phyloP scores from a whole-genome alignment of 2,113 vertebrate species.

The Thunnus thynnus region DNA sequence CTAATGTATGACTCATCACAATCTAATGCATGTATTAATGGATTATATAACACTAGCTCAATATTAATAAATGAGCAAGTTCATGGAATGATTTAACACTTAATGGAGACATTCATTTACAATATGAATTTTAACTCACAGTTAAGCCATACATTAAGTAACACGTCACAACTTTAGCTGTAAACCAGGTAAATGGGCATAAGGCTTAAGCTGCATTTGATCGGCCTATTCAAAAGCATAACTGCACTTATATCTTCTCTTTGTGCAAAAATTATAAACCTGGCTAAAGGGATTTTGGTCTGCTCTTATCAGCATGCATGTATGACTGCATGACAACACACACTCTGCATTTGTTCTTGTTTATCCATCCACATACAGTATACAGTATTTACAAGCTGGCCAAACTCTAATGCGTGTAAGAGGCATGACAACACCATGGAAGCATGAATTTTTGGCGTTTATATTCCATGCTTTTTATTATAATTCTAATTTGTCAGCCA shows the following conservation, averaged over 20 bases:
- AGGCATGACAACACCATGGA: neutral
- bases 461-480: constrained; percentile 22
- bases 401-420: constrained; percentile 2
- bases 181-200: constrained; percentile 8
- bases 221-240: neutral
- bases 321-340: neutral
- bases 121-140: constrained; percentile 4
- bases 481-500: constrained; percentile 1
- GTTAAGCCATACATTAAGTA: constrained; percentile 8
- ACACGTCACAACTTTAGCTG: constrained; percentile 21
- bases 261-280: constrained; percentile 29
- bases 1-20: constrained; percentile 30
- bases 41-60: constrained; percentile 12
- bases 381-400: constrained; percentile 9
- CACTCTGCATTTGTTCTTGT: constrained; percentile 1
- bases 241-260: constrained; percentile 6
- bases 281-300: constrained; percentile 28
- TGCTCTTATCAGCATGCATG: constrained; percentile 40
- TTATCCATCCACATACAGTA: neutral
- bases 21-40: constrained; percentile 13
- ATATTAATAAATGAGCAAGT: constrained; percentile 19
- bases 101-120: constrained; percentile 14
- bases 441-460: constrained; percentile 8
- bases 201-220: neutral
- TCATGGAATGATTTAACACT: constrained; percentile 16